Conservation (phyloP, 2,113 vertebrate genomes). For the pig (Sus scrofa) region T2T-Sscrofa CM000830.6:7550001-7550500, state of each 20-base stretch:
- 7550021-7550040: not conserved
- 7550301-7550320: not conserved
- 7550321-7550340: not conserved
- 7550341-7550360: not conserved
- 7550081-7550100: not conserved
- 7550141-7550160: not conserved
- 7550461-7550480: not conserved
- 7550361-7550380: not conserved
- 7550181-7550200: not conserved
- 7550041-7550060: not conserved
- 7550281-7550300: not conserved
- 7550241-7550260: not conserved
- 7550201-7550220: not conserved
- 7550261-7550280: not conserved
- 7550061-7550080: not conserved
- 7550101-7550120: not conserved
- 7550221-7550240: not conserved
- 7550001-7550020: not conserved
- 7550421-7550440: not conserved
- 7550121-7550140: not conserved
- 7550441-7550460: accelerated
- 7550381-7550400: not conserved
- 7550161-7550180: not conserved
- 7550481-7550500: accelerated
- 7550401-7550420: not conserved